These are phyloP conservation scores for Alosa sapidissima DNA, from an alignment of 2,797 vertebrate species.

Conservation along the genomic window DNA sequence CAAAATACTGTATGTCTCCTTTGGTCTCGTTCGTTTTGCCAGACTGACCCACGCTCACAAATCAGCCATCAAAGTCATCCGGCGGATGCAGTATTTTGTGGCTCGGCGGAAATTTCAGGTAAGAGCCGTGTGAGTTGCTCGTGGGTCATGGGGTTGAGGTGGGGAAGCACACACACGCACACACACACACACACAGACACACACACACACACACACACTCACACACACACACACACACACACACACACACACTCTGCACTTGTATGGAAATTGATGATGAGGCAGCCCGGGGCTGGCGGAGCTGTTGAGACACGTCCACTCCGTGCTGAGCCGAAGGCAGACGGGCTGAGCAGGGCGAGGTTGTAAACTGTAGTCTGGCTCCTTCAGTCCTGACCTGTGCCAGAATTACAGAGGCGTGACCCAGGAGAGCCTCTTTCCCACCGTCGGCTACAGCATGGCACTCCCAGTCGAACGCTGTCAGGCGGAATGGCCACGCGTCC, in stretches of 20 bases:
- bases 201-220: too few relatives aligned
- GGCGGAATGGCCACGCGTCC: neutral
- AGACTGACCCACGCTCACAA: conserved; percentile 84
- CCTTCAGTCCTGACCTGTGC: neutral
- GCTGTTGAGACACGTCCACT: neutral
- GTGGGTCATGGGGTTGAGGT: neutral
- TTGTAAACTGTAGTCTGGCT: conserved; percentile 1
- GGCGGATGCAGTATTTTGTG: conserved; percentile 90
- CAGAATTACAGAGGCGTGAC: neutral
- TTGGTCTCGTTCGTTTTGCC: conserved; percentile 47
- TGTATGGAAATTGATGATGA: neutral
- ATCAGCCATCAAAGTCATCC: conserved; percentile 85
- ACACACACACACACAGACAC: too few relatives aligned
- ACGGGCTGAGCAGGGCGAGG: neutral
- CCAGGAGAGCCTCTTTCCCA: neutral
- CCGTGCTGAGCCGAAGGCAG: neutral
- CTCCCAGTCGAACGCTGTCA: too few relatives aligned
- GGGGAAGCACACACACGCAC: neutral
- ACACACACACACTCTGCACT: neutral
- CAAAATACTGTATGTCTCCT: conserved; percentile 9
- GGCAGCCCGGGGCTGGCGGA: neutral
- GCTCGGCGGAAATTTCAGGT: conserved; percentile 90
- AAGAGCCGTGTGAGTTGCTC: conserved; percentile 37
- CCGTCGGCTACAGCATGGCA: too few relatives aligned
- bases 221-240: too few relatives aligned